Evolutionary conservation across 2,797 vertebrate genomes (phyloP).

Genomic region (Hypotaenidia okinawae): DNA sequence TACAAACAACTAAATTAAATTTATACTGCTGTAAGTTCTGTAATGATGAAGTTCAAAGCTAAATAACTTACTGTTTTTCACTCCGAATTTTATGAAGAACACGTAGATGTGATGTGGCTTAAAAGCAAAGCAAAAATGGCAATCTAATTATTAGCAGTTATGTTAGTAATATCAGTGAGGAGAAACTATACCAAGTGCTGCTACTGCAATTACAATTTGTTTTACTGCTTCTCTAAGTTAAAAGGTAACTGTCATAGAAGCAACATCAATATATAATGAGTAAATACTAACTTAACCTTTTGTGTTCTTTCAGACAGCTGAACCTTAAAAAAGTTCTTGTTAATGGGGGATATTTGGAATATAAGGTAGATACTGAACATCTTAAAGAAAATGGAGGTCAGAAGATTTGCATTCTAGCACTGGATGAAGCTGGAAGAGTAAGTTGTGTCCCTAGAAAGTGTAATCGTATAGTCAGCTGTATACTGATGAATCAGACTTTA

Average conservation of each 20-base stretch:
- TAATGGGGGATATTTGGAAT: constrained; percentile 90
- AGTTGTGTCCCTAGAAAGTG: constrained; percentile 43
- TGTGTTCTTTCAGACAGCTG: constrained; percentile 83
- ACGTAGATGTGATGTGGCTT: not conserved
- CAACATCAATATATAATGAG: not conserved
- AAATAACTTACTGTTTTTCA: not conserved
- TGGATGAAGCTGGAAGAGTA: constrained; percentile 95
- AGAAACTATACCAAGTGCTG: not conserved
- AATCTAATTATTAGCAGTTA: not conserved
- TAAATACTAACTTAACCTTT: constrained; percentile 6
- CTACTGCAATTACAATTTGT: no score
- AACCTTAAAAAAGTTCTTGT: constrained; percentile 95
- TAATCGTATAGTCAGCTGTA: not conserved
- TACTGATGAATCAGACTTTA: not conserved
- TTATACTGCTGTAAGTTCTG: not conserved
- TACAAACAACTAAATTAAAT: not conserved
- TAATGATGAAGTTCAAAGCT: not conserved
- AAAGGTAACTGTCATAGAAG: not conserved
- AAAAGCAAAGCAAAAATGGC: not conserved
- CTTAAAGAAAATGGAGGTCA: constrained; percentile 90
- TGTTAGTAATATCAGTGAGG: not conserved
- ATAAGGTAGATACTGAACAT: constrained; percentile 88
- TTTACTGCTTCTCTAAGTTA: not conserved
- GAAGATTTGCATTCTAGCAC: constrained; percentile 86
- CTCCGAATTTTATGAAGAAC: not conserved